Conservation (phyloP, 92 coral and sea anemone genomes). For the Porites evermanni region DNA sequence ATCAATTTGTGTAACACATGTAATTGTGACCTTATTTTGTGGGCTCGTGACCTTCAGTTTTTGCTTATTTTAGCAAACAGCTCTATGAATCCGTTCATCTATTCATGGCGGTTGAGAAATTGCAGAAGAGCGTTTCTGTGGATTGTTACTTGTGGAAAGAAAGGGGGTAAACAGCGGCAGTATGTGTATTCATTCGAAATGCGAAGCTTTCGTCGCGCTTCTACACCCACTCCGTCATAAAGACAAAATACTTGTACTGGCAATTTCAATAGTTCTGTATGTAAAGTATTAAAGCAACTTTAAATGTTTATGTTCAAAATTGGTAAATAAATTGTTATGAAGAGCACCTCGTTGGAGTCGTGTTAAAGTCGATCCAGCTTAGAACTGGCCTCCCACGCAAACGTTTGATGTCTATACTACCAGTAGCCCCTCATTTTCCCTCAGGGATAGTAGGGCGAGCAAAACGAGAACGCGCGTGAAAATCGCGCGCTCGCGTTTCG, state of each 20-base stretch:
- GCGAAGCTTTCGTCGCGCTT: constrained; percentile 54
- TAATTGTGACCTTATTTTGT: constrained; percentile 71
- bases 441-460: too few relatives aligned
- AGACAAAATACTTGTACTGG: too few relatives aligned
- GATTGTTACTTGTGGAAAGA: constrained; percentile 72
- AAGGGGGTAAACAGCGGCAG: constrained; percentile 53
- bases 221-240: not conserved
- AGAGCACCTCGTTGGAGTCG: too few relatives aligned
- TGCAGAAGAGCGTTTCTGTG: constrained; percentile 81
- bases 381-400: too few relatives aligned
- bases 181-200: constrained; percentile 52
- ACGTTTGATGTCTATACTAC: too few relatives aligned
- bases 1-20: constrained; percentile 84
- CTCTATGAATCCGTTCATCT: constrained; percentile 92
- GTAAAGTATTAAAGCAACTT: too few relatives aligned
- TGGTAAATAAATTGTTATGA: too few relatives aligned
- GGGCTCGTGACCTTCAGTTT: constrained; percentile 94
- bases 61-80: constrained; percentile 86
- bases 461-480: too few relatives aligned
- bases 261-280: not conserved
- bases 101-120: constrained; percentile 81
- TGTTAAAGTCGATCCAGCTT: too few relatives aligned
- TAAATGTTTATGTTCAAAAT: too few relatives aligned
- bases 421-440: too few relatives aligned
- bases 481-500: too few relatives aligned